Evolutionary conservation across 2,888 invertebrate genomes (phyloP), one percentile per base, ranked within the genome.

Genomic region (Diaphora mendica): DNA sequence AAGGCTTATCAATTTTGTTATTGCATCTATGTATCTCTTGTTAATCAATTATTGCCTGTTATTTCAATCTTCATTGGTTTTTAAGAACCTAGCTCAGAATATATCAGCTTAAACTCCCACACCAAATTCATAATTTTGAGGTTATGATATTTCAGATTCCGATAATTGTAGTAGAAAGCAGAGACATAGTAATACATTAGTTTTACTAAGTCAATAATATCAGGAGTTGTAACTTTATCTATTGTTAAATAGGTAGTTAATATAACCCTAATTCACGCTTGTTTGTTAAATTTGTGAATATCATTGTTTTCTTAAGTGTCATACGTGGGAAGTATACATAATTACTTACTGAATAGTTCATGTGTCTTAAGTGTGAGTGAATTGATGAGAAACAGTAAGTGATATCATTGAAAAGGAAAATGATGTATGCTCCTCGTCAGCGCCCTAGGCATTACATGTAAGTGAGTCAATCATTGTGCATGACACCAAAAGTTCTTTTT

Each of bases 111-210:
- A 44, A 42, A 42, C 62, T 70, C 33, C 26, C 30, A 33, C 33
- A 62, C 62, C 23, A 44, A 64, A 42, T 62, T 51, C 39, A 55
- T 55, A 69, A 68, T 70, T 65, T 69, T 70, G 69, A 73, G 73
- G 73, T 73, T 73, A 73, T 73, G 59, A 17, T 59, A 39, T 44
- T 44, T 69, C 35, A 51, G 39, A 62, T 70, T 23, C 8, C 3
- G 5, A 51, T 23, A 23, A 13, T 44, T 17, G 2, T 44, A 17
- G 44, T 17, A 44, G 44, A 5, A 44, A 17, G 15, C 15, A 17
- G 15, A 17, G 17, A 44, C 5, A 15, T 51, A 51, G 23, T 51
- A 23, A 51, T 51, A 23, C 51, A 51, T 23, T 9, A 51, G 8
- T 51, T 8, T 51, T 23, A 5, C 51, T 9, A 51, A 51, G 51